A percentile compares a stretch with the other conserved stretches of the same genome.
Conservation (phyloP, 2,797 vertebrate species). For the Cirrhinus molitorella region DNA sequence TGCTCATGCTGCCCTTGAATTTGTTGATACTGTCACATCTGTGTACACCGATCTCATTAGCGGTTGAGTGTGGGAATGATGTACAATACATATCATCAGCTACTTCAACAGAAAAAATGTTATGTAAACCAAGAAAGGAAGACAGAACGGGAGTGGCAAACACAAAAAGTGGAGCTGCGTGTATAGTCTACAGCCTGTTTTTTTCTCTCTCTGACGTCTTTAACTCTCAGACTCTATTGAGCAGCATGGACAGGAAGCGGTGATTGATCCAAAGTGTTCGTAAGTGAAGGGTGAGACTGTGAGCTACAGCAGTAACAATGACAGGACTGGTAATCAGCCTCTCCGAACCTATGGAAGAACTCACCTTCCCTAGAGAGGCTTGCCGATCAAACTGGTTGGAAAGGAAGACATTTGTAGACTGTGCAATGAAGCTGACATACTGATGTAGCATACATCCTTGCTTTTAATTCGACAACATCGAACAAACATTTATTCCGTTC, state of each 20-base stretch:
- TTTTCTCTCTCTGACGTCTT: slow-evolving; percentile 34
- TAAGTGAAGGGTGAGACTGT: slow-evolving; percentile 52
- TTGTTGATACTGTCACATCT: neutral
- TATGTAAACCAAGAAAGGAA: slow-evolving; percentile 25
- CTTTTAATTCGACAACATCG: neutral
- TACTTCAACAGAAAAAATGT: slow-evolving; percentile 6
- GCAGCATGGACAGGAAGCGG: slow-evolving; percentile 45
- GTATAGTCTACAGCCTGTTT: slow-evolving; percentile 9
- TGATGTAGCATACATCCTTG: slow-evolving; percentile 12
- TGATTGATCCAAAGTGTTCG: slow-evolving; percentile 57
- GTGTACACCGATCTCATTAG: slow-evolving; percentile 23
- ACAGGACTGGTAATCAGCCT: slow-evolving; percentile 48
- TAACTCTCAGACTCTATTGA: slow-evolving; percentile 54
- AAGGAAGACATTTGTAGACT: slow-evolving; percentile 48
- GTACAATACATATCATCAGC: neutral
- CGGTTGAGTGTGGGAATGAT: slow-evolving; percentile 9
- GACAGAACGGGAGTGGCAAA: slow-evolving; percentile 4
- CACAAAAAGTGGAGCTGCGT: neutral
- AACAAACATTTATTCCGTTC: neutral
- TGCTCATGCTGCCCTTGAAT: slow-evolving; percentile 26
- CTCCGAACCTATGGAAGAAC: slow-evolving; percentile 39
- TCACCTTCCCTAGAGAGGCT: slow-evolving; percentile 17
- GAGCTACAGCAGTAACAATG: slow-evolving; percentile 43
- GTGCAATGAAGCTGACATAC: slow-evolving; percentile 32
- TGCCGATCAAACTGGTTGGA: slow-evolving; percentile 10